Percentiles rank a stretch among this genome's conserved stretches.
Evolutionary conservation across 30 jellyfish, hydroid and myxozoan species (phyloP).

Genomic region (Chironex yamaguchii): DNA sequence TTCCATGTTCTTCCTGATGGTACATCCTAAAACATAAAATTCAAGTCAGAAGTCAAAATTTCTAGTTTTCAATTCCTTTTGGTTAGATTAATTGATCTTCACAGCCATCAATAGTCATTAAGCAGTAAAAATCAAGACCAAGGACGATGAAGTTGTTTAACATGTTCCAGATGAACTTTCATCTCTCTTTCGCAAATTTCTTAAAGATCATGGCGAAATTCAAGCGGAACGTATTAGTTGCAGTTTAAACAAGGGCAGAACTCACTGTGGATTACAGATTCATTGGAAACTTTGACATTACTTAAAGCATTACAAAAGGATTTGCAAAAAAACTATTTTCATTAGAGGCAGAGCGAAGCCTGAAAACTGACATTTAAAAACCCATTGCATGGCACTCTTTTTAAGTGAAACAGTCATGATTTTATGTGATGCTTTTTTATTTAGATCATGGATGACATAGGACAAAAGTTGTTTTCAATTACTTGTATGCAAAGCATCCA

Average conservation of each 20-base stretch:
- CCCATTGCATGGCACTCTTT: slow-evolving; percentile 22
- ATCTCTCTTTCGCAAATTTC: slow-evolving; percentile 10
- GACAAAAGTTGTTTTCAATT: not conserved
- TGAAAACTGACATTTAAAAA: slow-evolving; percentile 19
- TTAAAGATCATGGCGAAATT: slow-evolving; percentile 49
- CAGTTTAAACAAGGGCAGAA: slow-evolving; percentile 21
- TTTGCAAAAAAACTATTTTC: slow-evolving; percentile 13
- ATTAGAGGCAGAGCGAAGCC: not conserved
- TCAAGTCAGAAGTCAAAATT: too few species aligned
- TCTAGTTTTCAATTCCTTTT: too few species aligned
- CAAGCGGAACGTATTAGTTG: slow-evolving; percentile 24
- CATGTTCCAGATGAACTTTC: slow-evolving; percentile 48
- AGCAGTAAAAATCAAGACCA: slow-evolving; percentile 32
- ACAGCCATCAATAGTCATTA: not conserved
- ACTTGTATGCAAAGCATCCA: not conserved
- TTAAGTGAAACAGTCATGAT: not conserved
- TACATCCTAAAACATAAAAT: not conserved
- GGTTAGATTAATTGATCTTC: too few species aligned
- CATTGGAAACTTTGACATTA: slow-evolving; percentile 8
- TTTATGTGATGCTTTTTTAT: too few species aligned
- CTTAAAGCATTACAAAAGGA: not conserved
- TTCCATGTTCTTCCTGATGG: too few species aligned
- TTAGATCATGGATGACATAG: not conserved
- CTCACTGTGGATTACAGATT: slow-evolving; percentile 24
- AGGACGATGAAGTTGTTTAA: slow-evolving; percentile 43